A percentile compares a stretch with the other conserved stretches of the same genome.
Evolutionary conservation across 2,113 vertebrate species (phyloP).

Genomic region (Corythornis madagascariensis): DNA sequence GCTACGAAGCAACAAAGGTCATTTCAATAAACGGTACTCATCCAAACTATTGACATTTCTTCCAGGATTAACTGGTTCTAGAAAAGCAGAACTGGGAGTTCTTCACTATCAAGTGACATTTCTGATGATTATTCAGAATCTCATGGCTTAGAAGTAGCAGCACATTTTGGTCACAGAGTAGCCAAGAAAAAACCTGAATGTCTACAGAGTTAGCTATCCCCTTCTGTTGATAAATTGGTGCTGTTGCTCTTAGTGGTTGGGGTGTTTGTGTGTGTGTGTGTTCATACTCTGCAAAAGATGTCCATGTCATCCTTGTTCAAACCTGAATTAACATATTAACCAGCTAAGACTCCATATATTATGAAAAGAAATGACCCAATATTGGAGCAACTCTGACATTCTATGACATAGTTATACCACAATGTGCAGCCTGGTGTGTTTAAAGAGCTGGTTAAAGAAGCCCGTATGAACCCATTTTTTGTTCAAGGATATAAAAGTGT

Average conservation of each 20-base stretch:
- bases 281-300: not conserved
- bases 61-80: not conserved
- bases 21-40: constrained; percentile 63
- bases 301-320: not conserved
- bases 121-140: not conserved
- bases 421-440: not conserved
- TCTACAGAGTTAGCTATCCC: not conserved
- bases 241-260: not conserved
- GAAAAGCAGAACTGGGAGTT: not conserved
- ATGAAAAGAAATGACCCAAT: not conserved
- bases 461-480: not conserved
- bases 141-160: not conserved
- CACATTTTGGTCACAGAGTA: not conserved
- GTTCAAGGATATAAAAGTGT: not conserved
- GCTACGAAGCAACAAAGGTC: constrained; percentile 67
- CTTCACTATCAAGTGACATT: not conserved
- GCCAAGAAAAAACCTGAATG: not conserved
- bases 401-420: not conserved
- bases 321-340: not conserved
- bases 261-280: not conserved
- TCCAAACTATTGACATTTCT: constrained; percentile 25
- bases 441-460: not conserved
- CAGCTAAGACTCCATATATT: not conserved
- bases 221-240: not conserved
- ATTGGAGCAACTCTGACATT: not conserved